Conservation (phyloP, 2,113 vertebrate species). For the Choloepus hoffmanni region DNA sequence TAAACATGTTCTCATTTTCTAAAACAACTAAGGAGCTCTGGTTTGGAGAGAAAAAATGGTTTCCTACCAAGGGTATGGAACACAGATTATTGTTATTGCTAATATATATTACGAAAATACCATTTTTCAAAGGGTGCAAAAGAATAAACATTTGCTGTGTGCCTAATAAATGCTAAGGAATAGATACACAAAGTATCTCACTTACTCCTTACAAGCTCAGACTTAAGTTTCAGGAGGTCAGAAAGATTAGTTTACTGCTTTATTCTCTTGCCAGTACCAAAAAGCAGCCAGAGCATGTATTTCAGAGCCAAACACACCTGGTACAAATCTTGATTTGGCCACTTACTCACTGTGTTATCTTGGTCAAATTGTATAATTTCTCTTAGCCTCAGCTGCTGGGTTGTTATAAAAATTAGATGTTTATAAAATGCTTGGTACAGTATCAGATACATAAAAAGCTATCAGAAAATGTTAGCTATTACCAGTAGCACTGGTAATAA, state of each 20-base stretch:
- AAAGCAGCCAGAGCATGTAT: not conserved
- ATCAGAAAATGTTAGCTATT: constrained; percentile 31
- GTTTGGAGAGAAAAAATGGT: not conserved
- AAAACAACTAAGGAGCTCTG: constrained; percentile 48
- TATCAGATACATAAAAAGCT: not conserved
- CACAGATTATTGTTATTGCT: not conserved
- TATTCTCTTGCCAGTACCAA: constrained; percentile 31
- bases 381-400: not conserved
- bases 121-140: not conserved
- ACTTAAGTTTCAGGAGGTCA: constrained; percentile 41
- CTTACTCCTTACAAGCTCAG: not conserved
- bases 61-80: constrained; percentile 51
- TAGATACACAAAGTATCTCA: not conserved
- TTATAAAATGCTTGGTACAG: constrained; percentile 26
- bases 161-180: not conserved
- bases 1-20: not conserved
- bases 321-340: not conserved
- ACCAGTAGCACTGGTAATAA: not conserved
- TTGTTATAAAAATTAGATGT: constrained; percentile 28
- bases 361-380: not conserved
- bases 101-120: not conserved
- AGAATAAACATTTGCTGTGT: constrained; percentile 24
- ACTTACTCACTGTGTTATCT: not conserved
- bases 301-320: not conserved
- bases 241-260: constrained; percentile 19